A percentile compares a stretch with the other conserved stretches of the same genome.
Evolutionary conservation across 2,113 vertebrate species (phyloP).

Genomic region (Burhinus bistriatus): DNA sequence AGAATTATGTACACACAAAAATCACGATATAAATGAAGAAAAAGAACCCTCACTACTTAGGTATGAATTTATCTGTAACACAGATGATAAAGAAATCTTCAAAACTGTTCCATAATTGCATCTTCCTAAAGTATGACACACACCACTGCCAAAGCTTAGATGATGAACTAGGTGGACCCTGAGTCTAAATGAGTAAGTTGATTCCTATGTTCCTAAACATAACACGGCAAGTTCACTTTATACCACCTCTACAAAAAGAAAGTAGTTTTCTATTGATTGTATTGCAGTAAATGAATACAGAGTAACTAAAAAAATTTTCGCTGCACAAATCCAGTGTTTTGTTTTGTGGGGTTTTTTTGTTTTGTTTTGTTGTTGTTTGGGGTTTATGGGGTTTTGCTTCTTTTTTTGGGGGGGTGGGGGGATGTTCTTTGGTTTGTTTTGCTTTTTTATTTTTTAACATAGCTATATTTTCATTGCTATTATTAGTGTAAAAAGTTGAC

Average conservation of each 20-base stretch:
- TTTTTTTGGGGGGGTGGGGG: background rate
- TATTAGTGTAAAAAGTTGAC: background rate
- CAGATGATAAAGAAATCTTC: background rate
- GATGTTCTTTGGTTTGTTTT: background rate
- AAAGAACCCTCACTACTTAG: background rate
- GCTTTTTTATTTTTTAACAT: background rate
- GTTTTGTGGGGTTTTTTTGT: background rate
- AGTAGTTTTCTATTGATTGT: background rate
- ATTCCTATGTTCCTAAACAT: background rate
- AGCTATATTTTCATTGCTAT: background rate
- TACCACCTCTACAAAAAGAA: background rate
- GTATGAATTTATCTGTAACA: background rate
- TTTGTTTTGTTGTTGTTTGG: background rate
- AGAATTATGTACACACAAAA: background rate
- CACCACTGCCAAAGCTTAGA: background rate
- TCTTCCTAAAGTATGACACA: background rate
- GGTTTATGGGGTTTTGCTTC: background rate
- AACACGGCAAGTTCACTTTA: background rate
- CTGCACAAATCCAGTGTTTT: background rate
- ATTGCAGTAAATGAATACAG: background rate
- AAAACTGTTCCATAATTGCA: background rate
- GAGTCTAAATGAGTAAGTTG: background rate
- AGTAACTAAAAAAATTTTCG: background rate
- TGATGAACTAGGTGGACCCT: background rate
- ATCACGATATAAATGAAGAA: background rate